A percentile compares a stretch with the other conserved stretches of the same genome.
phyloP scores from a whole-genome alignment of 2,888 invertebrate species.

The Lucinisca nassula region DNA sequence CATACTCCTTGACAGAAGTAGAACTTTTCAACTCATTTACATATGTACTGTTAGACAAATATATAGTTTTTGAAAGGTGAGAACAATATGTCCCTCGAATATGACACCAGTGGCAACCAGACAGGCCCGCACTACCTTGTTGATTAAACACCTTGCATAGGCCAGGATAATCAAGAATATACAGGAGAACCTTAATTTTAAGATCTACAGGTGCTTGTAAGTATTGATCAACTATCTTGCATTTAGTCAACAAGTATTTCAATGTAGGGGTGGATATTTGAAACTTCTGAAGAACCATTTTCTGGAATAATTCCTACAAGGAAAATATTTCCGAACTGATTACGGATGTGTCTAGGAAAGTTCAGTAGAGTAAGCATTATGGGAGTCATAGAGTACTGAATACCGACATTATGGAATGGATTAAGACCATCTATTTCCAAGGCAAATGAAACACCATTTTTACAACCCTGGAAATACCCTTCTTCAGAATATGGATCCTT shows the following conservation, averaged over 20 bases:
- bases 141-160: not conserved
- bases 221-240: not conserved
- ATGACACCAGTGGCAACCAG: not conserved
- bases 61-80: no score
- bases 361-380: conserved; percentile 29
- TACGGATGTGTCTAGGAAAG: conserved; percentile 18
- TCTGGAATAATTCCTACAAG: conserved; percentile 16
- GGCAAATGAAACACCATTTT: conserved; percentile 15
- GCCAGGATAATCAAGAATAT: not conserved
- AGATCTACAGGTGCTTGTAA: not conserved
- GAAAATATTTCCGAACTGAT: conserved; percentile 3
- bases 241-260: conserved; percentile 10
- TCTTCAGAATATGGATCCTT: not conserved
- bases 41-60: no score
- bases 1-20: no score
- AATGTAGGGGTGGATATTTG: not conserved
- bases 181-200: not conserved
- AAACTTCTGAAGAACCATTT: not conserved
- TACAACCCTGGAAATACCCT: conserved; percentile 28
- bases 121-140: not conserved
- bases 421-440: conserved; percentile 30
- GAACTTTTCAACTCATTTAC: no score
- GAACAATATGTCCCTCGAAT: no score
- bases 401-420: conserved; percentile 30
- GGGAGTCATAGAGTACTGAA: conserved; percentile 36